A percentile compares a stretch with the other conserved stretches of the same genome.
phyloP scores from a whole-genome alignment of 2,888 invertebrate species.

The Lomographa bimaculata region DNA sequence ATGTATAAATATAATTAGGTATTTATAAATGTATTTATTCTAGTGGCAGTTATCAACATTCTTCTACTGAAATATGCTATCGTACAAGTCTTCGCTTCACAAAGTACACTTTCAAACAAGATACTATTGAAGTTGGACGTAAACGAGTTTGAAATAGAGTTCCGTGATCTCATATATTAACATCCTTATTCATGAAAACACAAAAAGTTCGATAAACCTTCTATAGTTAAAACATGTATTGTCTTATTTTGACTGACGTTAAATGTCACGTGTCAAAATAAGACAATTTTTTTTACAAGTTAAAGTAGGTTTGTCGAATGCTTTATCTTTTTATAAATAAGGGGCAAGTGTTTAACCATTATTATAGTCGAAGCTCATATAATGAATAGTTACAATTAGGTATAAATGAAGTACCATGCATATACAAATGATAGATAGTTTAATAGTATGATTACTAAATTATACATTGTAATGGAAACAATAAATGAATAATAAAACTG shows the following conservation, averaged over 20 bases:
- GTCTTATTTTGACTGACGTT: too few species aligned
- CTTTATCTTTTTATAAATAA: too few species aligned
- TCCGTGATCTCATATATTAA: constrained; percentile 16
- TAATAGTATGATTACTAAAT: constrained; percentile 44
- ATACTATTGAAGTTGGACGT: constrained; percentile 53
- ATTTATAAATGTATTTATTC: constrained; percentile 65
- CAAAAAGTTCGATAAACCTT: too few species aligned
- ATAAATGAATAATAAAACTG: constrained; percentile 83
- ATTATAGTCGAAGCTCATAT: constrained; percentile 65
- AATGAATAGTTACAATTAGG: constrained; percentile 52
- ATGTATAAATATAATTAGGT: constrained; percentile 63
- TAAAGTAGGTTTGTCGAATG: constrained; percentile 5
- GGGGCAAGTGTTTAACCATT: constrained; percentile 26
- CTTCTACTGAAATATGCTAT: constrained; percentile 44
- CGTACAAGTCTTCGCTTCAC: constrained; percentile 33
- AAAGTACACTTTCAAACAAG: constrained; percentile 13
- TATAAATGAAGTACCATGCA: constrained; percentile 61
- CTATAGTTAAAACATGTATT: too few species aligned
- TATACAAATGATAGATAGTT: constrained; percentile 58
- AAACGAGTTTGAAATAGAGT: constrained; percentile 34
- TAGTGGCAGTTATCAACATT: constrained; percentile 80
- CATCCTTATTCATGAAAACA: too few species aligned
- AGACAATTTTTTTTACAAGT: too few species aligned
- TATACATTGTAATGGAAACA: constrained; percentile 69
- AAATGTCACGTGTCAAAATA: too few species aligned